Percentiles rank a stretch among this genome's conserved stretches.
Evolutionary conservation across 2,113 vertebrate genomes (phyloP).

Genomic region (Stigmatopora argus): DNA sequence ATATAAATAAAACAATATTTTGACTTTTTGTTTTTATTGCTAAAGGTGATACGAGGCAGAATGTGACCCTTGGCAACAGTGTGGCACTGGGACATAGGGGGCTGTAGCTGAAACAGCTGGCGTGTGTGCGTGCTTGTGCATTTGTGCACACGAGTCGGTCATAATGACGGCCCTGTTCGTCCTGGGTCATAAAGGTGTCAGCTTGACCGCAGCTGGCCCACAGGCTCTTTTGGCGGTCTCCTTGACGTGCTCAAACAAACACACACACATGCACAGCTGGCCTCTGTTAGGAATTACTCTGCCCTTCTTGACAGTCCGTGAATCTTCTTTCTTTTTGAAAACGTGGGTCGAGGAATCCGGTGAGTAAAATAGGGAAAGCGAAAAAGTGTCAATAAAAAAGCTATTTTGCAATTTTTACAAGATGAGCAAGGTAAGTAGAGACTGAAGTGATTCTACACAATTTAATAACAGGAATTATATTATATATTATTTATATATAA

Average conservation of each 20-base stretch:
- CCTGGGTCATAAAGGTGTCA: constrained; percentile 60
- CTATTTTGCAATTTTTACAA: neutral
- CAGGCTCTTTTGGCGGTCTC: constrained; percentile 17
- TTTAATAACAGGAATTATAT: too few species aligned
- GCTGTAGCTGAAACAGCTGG: constrained; percentile 49
- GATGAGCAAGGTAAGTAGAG: constrained; percentile 6
- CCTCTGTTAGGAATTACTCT: constrained; percentile 36
- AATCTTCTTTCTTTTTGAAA: constrained; percentile 25
- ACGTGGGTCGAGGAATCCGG: constrained; percentile 22
- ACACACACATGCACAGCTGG: constrained; percentile 2
- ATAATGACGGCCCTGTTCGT: constrained; percentile 58
- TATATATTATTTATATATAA: too few species aligned
- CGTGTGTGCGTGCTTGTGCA: constrained; percentile 23
- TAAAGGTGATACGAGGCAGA: constrained; percentile 28
- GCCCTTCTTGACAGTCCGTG: constrained; percentile 39
- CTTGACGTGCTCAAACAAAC: neutral
- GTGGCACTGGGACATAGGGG: constrained; percentile 33
- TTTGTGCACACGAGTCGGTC: constrained; percentile 31
- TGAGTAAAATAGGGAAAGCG: constrained; percentile 26
- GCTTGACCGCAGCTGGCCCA: constrained; percentile 43
- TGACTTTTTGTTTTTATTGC: neutral
- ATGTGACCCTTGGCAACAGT: constrained; percentile 54
- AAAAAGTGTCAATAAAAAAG: neutral
- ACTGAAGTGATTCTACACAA: too few species aligned
- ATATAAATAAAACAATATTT: constrained; percentile 14